These are phyloP conservation scores for Leptosomus discolor DNA, from an alignment of 2,113 vertebrate species.

Conservation along the genomic window DNA sequence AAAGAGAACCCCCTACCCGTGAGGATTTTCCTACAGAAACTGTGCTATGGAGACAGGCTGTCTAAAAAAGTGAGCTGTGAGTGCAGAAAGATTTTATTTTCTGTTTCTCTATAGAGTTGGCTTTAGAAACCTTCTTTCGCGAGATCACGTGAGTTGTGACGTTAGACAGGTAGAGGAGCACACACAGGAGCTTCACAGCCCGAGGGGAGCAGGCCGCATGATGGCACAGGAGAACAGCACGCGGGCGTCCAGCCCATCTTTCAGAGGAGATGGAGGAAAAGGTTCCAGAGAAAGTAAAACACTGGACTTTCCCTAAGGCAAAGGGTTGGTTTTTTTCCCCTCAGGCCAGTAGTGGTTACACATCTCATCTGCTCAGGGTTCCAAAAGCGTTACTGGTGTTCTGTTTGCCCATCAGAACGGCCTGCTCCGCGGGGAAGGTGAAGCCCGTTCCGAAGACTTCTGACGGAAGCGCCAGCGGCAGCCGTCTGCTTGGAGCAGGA, in stretches of 20 bases:
- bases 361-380: background rate
- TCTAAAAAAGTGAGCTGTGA: background rate
- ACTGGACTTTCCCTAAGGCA: background rate
- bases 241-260: background rate
- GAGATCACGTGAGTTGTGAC: rapidly evolving
- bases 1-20: background rate
- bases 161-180: background rate
- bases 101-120: background rate
- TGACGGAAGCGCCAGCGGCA: background rate
- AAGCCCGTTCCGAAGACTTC: background rate
- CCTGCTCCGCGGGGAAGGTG: background rate
- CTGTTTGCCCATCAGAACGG: background rate
- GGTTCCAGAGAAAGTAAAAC: background rate
- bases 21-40: background rate
- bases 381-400: background rate
- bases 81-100: background rate
- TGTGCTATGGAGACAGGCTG: background rate
- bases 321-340: background rate
- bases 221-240: background rate
- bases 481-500: background rate
- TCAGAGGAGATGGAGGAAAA: background rate
- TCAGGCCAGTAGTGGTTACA: background rate
- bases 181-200: rapidly evolving
- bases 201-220: rapidly evolving
- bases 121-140: background rate